These are phyloP conservation scores for Herpetotheres cachinnans DNA, from an alignment of 2,113 vertebrate genomes.

Conservation along the genomic window DNA sequence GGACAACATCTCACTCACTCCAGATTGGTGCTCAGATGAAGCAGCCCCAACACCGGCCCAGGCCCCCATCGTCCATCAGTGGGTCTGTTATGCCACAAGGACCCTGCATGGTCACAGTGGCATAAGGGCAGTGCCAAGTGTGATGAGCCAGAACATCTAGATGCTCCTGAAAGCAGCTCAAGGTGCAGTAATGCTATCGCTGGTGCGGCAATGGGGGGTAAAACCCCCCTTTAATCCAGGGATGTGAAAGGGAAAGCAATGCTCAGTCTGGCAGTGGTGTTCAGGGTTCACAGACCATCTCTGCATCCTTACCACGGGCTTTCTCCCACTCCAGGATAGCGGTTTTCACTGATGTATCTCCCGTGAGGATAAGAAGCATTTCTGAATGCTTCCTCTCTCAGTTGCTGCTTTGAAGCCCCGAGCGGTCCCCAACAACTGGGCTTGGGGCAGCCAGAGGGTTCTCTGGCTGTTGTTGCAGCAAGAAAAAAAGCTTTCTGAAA, in stretches of 20 bases:
- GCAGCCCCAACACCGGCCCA: neutral
- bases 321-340: neutral
- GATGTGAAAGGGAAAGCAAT: neutral
- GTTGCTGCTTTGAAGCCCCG: neutral
- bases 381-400: neutral
- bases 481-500: neutral
- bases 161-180: neutral
- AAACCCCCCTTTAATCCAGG: neutral
- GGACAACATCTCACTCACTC: accelerated
- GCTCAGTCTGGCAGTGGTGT: neutral
- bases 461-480: neutral
- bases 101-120: neutral
- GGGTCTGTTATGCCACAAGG: neutral
- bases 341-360: neutral
- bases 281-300: neutral
- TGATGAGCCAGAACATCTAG: neutral
- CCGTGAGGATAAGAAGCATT: neutral
- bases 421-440: accelerated
- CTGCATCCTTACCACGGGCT: neutral
- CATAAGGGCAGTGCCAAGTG: neutral
- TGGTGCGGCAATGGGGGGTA: neutral
- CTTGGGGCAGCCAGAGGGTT: neutral
- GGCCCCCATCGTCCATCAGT: accelerated
- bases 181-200: accelerated
- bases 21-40: neutral